Percentiles rank a stretch among this genome's conserved stretches.
Evolutionary conservation across 2,113 vertebrate species (phyloP).

Genomic region (Carassius carassius): DNA sequence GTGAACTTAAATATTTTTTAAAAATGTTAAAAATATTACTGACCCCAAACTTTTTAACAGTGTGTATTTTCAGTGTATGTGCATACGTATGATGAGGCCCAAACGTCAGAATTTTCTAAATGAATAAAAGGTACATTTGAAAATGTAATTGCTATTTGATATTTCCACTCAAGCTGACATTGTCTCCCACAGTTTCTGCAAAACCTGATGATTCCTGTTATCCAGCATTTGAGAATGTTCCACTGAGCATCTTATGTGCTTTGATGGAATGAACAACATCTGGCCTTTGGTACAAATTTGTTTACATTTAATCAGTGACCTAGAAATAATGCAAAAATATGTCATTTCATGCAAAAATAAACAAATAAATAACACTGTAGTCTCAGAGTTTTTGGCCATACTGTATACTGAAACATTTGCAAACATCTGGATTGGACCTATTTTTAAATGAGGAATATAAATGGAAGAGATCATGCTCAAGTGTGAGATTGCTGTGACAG

Average conservation of each 20-base stretch:
- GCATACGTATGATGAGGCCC: neutral
- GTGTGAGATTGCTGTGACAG: neutral
- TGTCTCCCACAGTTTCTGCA: neutral
- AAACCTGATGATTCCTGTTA: neutral
- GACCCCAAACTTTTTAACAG: neutral
- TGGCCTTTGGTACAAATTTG: neutral
- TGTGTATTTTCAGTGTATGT: neutral
- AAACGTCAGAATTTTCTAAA: neutral
- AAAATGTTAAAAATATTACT: neutral
- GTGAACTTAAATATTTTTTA: neutral
- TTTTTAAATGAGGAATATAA: neutral
- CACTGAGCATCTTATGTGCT: neutral
- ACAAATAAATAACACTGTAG: neutral
- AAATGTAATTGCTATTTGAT: neutral
- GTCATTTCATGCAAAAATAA: neutral
- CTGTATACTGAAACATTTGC: neutral
- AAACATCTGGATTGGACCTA: slow-evolving; percentile 1
- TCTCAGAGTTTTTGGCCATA: neutral
- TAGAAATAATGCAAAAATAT: neutral
- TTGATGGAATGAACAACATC: neutral
- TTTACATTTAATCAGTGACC: neutral
- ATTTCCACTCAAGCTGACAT: neutral
- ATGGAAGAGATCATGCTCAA: neutral
- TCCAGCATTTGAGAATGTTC: neutral
- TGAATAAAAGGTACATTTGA: neutral